phyloP scores from a whole-genome alignment of 2,888 invertebrate species.

The Chorisops tibialis region DNA sequence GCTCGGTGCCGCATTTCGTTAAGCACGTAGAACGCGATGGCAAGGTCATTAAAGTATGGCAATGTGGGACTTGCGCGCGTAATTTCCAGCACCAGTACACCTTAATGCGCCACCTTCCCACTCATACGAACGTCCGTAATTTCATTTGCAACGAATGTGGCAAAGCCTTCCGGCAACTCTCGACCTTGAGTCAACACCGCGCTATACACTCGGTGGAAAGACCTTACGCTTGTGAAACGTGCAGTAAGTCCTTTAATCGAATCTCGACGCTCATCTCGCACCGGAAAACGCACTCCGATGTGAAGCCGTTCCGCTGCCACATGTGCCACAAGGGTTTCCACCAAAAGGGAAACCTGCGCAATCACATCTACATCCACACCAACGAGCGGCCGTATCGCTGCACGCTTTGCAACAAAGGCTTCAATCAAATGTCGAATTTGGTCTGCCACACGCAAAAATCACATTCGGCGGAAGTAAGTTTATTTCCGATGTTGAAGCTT shows the following conservation, averaged over 20 bases:
- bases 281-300: conserved; percentile 70
- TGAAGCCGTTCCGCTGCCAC: conserved; percentile 71
- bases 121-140: conserved; percentile 73
- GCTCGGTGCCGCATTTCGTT: conserved; percentile 56
- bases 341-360: conserved; percentile 77
- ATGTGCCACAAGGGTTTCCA: conserved; percentile 76
- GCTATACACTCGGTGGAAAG: conserved; percentile 75
- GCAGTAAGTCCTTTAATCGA: conserved; percentile 74
- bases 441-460: conserved; percentile 64
- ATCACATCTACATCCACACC: conserved; percentile 75
- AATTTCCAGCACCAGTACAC: conserved; percentile 76
- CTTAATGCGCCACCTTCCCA: conserved; percentile 70
- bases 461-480: conserved; percentile 27
- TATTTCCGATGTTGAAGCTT: not conserved
- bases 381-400: conserved; percentile 76
- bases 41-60: conserved; percentile 67
- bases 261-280: conserved; percentile 78
- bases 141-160: conserved; percentile 71
- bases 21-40: conserved; percentile 67
- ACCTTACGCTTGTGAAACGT: conserved; percentile 71
- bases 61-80: conserved; percentile 70
- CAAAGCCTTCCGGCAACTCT: conserved; percentile 71
- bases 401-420: conserved; percentile 69
- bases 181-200: conserved; percentile 71
- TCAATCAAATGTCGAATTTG: conserved; percentile 77